Conservation (phyloP, 2,888 invertebrate species). For the Galerucella calmariensis region DNA sequence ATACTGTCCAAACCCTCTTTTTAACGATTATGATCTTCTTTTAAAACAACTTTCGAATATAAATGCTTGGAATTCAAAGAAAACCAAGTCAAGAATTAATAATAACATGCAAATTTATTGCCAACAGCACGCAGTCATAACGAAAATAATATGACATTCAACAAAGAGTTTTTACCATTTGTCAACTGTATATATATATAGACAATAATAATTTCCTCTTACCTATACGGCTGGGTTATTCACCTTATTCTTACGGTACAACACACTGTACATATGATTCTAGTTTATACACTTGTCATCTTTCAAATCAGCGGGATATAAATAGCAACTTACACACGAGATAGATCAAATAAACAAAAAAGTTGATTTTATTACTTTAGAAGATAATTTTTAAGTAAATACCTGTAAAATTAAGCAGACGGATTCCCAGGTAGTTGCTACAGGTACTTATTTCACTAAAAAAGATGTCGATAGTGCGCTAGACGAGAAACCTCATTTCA, state of each 20-base stretch:
- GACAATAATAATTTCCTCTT: constrained; percentile 34
- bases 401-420: constrained; percentile 7
- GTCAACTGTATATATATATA: constrained; percentile 24
- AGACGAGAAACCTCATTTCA: constrained; percentile 45
- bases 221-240: constrained; percentile 35
- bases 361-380: background rate
- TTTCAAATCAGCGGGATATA: background rate
- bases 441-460: constrained; percentile 10
- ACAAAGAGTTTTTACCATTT: constrained; percentile 20
- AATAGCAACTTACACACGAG: background rate
- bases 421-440: constrained; percentile 7
- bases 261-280: constrained; percentile 35
- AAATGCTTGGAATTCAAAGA: too few species aligned
- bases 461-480: constrained; percentile 43
- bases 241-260: constrained; percentile 36
- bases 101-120: background rate
- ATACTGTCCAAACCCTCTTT: too few species aligned
- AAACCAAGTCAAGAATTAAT: too few species aligned
- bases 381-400: background rate
- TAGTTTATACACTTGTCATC: constrained; percentile 31
- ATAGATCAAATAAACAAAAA: background rate
- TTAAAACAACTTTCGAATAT: too few species aligned
- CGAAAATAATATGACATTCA: background rate
- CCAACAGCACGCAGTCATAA: background rate
- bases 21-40: too few species aligned